Evolutionary conservation across 1,140 invertebrate genomes (phyloP).

Genomic region (Brachionus plicatilis): DNA sequence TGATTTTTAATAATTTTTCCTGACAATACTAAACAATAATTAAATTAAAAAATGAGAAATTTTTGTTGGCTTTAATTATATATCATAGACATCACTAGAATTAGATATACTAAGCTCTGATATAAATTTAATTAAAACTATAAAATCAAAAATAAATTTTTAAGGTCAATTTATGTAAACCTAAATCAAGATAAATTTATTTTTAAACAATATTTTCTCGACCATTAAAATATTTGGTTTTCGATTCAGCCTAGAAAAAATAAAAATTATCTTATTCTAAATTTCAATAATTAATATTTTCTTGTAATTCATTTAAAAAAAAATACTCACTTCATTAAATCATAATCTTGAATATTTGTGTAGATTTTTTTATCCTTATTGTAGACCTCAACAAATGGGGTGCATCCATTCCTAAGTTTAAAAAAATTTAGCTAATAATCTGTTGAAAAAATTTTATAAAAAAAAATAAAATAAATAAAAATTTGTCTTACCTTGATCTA

Average conservation of each 20-base stretch:
- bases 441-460: too few species aligned
- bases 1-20: too few species aligned
- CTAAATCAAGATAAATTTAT: background rate
- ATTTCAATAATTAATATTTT: background rate
- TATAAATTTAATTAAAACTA: too few species aligned
- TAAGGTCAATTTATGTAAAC: too few species aligned
- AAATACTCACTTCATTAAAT: constrained; percentile 12
- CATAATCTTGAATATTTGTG: constrained; percentile 15
- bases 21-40: too few species aligned
- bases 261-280: background rate
- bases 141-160: too few species aligned
- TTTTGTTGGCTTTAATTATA: too few species aligned
- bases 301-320: background rate
- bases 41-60: too few species aligned
- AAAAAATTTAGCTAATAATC: too few species aligned
- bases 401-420: constrained; percentile 72
- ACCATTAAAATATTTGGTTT: background rate
- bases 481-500: constrained; percentile 59
- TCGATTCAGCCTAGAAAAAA: background rate
- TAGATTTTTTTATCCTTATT: constrained; percentile 38
- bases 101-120: too few species aligned
- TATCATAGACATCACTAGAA: too few species aligned
- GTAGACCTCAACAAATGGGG: constrained; percentile 82
- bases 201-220: background rate
- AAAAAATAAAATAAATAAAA: too few species aligned